Base-by-base conservation (phyloP, 2,888 invertebrate species). In the Leptogaster cylindrica region DNA sequence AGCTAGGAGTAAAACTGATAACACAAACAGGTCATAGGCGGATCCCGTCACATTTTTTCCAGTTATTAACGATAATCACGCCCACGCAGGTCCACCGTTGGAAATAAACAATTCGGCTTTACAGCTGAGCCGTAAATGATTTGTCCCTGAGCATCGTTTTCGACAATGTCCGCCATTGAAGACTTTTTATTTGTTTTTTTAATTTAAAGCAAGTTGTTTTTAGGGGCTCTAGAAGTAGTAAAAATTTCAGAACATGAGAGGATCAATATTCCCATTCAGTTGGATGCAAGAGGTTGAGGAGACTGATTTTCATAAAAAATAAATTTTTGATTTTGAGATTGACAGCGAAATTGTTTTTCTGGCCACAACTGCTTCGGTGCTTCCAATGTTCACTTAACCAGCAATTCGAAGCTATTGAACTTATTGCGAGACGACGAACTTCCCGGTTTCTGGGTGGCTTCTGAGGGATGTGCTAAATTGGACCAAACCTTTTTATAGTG, bases 381-480 rank as follows among this genome's bases (percentile, higher is more conserved):
- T 44, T 10, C 20, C n/a, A n/a, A n/a, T n/a, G n/a, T n/a, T n/a
- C n/a, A n/a, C n/a, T n/a, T n/a, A n/a, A n/a, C n/a, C 20, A 44
- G 44, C 44, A 7, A 46, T 46, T 20, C 4, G 23, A 20, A 39
- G 23, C 31, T 55, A 55, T 55, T 55, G 55, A 55, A 55, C 55
- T 23, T 55, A 18, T 20, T 10, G 39, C 39, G 16, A 1, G 18
- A 14, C 6, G 16, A 12, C 25, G 31, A 55, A 23, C 23, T 41
- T 41, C 16, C 14, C 41, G 3, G 41, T 14, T 6, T n/a, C 39
- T 39, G 39, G 39, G 39, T 39, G 10, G 12, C 4, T 14, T 36
- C 3, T n/a, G 41, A 39, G 39, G 3, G 41, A 31, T 50, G 28
- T 50, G 36, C 55, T 55, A 55, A 55, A 55, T 55, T 55, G 23